phyloP scores from a whole-genome alignment of 2,113 vertebrate species.

The Okapia johnstoni region DNA sequence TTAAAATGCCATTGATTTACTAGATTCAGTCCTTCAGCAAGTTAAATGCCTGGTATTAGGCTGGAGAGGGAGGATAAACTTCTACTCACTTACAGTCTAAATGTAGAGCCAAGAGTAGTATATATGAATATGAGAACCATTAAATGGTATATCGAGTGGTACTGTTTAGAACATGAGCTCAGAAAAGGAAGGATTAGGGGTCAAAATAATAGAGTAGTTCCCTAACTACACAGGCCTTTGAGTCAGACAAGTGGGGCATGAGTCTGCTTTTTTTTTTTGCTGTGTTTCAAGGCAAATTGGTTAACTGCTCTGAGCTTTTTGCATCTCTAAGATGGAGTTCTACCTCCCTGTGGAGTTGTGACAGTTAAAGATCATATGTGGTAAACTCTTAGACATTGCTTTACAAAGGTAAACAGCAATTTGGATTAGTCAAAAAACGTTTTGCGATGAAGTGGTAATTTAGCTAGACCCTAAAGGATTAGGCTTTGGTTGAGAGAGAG shows the following conservation, averaged over 20 bases:
- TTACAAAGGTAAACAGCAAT: neutral
- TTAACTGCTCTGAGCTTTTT: neutral
- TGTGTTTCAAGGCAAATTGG: neutral
- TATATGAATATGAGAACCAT: neutral
- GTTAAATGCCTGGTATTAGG: neutral
- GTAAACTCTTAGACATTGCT: neutral
- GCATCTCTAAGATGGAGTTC: neutral
- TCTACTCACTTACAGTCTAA: neutral
- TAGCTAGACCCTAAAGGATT: neutral
- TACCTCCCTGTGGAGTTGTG: neutral
- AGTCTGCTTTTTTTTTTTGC: neutral
- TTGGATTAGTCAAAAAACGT: neutral
- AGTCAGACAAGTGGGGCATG: neutral
- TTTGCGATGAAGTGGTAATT: neutral
- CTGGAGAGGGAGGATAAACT: neutral
- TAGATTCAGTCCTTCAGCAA: neutral
- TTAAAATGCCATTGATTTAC: neutral
- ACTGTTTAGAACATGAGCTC: neutral
- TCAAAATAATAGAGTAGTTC: neutral
- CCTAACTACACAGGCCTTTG: neutral
- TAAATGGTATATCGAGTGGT: neutral
- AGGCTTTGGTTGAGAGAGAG: neutral
- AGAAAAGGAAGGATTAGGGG: neutral
- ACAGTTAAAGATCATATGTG: neutral
- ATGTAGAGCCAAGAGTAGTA: neutral